A percentile compares a stretch with the other conserved stretches of the same genome.
Conservation (phyloP, 2,888 invertebrate genomes). For the Rhyacophila evoluta region DNA sequence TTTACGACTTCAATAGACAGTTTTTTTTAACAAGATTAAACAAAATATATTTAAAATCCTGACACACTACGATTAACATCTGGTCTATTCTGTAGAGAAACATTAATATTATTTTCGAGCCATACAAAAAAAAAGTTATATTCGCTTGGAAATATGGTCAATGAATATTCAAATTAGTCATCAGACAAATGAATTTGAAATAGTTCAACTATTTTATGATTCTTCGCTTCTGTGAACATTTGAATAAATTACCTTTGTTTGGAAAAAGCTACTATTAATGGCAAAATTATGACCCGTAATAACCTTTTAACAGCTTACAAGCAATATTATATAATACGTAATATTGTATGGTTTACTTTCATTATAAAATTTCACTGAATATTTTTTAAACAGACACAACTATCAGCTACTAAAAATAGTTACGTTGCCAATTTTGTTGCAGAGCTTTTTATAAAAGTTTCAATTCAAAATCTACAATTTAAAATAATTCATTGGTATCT, state of each 20-base stretch:
- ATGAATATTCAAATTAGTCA: conserved; percentile 40
- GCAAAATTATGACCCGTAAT: conserved; percentile 37
- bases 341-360: no score
- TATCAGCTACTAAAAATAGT: no score
- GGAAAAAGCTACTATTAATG: conserved; percentile 23
- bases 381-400: no score
- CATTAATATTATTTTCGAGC: conserved; percentile 11
- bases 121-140: conserved; percentile 25
- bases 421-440: no score
- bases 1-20: no score
- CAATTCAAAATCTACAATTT: no score
- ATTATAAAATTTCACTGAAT: no score
- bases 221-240: conserved; percentile 30
- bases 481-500: no score
- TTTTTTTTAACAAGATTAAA: no score
- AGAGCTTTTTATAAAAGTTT: no score
- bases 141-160: conserved; percentile 34
- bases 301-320: conserved; percentile 31
- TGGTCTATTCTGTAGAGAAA: neutral
- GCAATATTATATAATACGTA: conserved; percentile 23
- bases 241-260: conserved; percentile 30
- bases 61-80: neutral
- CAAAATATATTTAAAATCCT: neutral
- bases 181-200: conserved; percentile 34
- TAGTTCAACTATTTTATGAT: conserved; percentile 32